phyloP scores from a whole-genome alignment of 2,113 vertebrate species.

The Talpa occidentalis region DNA sequence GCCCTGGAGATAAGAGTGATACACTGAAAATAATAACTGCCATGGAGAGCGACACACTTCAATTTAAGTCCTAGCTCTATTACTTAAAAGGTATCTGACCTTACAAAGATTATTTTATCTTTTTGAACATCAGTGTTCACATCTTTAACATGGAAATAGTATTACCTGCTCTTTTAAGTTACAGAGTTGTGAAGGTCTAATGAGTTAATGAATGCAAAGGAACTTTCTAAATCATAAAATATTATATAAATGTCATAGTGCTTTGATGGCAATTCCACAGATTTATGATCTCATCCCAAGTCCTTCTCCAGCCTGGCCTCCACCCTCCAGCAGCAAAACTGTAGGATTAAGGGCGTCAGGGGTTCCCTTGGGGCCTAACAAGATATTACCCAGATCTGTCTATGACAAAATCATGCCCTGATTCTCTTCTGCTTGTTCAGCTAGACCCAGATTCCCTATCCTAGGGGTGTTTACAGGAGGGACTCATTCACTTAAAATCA shows the following conservation, averaged over 20 bases:
- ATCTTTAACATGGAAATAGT: slow-evolving; percentile 49
- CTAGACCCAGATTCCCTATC: neutral
- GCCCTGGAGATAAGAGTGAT: neutral
- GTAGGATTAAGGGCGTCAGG: neutral
- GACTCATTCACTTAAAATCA: neutral
- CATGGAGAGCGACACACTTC: neutral
- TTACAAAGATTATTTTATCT: slow-evolving; percentile 61
- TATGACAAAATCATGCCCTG: neutral
- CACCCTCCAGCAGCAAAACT: neutral
- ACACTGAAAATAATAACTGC: neutral
- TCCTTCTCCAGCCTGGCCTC: too few relatives aligned
- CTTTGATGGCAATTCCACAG: slow-evolving; percentile 31
- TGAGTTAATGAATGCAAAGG: slow-evolving; percentile 62
- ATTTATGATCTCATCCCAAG: slow-evolving; percentile 10
- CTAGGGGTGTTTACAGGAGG: neutral
- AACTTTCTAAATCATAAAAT: slow-evolving; percentile 62
- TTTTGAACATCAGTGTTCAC: slow-evolving; percentile 63
- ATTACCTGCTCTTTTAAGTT: slow-evolving; percentile 29
- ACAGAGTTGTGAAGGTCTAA: slow-evolving; percentile 70
- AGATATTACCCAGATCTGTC: neutral
- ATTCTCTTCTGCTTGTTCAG: neutral
- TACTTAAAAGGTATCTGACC: slow-evolving; percentile 46
- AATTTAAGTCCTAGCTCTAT: neutral
- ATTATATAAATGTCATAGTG: slow-evolving; percentile 45
- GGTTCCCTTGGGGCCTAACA: neutral